These are phyloP conservation scores for Chondrilla cf. caribensis DNA, from an alignment of 37 sponge, comb jelly and placozoan species.

Conservation along the genomic window DNA sequence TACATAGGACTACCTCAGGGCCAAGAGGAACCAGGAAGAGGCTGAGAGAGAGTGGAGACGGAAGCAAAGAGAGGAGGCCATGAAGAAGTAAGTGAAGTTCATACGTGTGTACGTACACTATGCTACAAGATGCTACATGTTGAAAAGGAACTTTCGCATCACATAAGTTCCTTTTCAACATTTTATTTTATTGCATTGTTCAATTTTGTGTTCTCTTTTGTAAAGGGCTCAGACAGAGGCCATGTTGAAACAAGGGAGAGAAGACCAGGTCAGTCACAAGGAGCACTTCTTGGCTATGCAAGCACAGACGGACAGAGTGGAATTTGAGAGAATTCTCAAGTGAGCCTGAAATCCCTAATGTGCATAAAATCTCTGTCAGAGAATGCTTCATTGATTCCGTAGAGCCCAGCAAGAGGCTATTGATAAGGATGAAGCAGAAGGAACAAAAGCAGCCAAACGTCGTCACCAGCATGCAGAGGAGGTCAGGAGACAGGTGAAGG, in stretches of 20 bases:
- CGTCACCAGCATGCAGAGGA: slow-evolving; percentile 66
- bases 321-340: slow-evolving; percentile 94
- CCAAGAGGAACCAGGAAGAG: slow-evolving; percentile 94
- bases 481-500: slow-evolving; percentile 84
- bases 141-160: no score
- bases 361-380: neutral
- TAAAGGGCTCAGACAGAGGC: slow-evolving; percentile 74
- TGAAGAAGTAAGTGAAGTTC: slow-evolving; percentile 74
- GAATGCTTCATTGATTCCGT: neutral
- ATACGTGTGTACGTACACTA: neutral
- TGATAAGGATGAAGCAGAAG: slow-evolving; percentile 54
- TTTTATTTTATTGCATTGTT: no score
- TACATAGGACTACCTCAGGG: slow-evolving; percentile 86
- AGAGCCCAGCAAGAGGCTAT: slow-evolving; percentile 78
- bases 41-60: slow-evolving; percentile 94
- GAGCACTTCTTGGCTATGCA: slow-evolving; percentile 96
- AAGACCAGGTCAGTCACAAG: slow-evolving; percentile 81
- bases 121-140: no score
- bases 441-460: neutral
- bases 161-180: no score
- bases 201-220: no score
- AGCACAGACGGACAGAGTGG: slow-evolving; percentile 89
- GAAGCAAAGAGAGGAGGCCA: slow-evolving; percentile 86
- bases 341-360: slow-evolving; percentile 1
- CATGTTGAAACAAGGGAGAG: slow-evolving; percentile 65